A percentile compares a stretch with the other conserved stretches of the same genome.
Conservation (phyloP, 2,113 vertebrate species). For the Myiopsitta monachus region DNA sequence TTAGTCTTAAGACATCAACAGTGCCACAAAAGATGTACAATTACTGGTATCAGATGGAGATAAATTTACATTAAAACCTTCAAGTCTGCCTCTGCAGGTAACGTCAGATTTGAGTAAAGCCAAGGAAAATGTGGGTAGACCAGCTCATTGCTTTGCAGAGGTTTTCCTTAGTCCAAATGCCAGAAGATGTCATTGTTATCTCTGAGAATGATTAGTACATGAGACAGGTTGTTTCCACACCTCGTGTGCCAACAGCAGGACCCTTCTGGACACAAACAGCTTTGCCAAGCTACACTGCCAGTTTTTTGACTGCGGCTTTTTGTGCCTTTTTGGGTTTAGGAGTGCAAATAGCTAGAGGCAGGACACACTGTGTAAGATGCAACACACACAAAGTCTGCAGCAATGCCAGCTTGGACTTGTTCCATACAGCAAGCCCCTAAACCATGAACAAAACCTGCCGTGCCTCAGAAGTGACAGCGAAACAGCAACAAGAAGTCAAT, state of each 20-base stretch:
- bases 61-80: neutral
- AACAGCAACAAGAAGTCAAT: neutral
- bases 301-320: accelerated
- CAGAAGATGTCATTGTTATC: slow-evolving; percentile 32
- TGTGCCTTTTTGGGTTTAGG: neutral
- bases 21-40: neutral
- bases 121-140: neutral
- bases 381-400: neutral
- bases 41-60: neutral
- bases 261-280: neutral
- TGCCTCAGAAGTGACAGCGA: neutral
- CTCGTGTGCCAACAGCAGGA: slow-evolving; percentile 7
- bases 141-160: neutral
- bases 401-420: neutral
- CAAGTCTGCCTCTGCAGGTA: neutral
- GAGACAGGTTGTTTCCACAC: slow-evolving; percentile 37
- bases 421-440: neutral
- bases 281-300: slow-evolving; percentile 12
- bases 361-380: neutral
- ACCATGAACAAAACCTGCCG: neutral
- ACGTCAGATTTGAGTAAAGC: neutral
- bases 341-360: neutral
- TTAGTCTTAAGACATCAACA: neutral
- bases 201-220: slow-evolving; percentile 23
- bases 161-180: neutral